These are phyloP conservation scores for Onychostoma macrolepis DNA, from an alignment of 2,113 vertebrate species.

Conservation along the genomic window DNA sequence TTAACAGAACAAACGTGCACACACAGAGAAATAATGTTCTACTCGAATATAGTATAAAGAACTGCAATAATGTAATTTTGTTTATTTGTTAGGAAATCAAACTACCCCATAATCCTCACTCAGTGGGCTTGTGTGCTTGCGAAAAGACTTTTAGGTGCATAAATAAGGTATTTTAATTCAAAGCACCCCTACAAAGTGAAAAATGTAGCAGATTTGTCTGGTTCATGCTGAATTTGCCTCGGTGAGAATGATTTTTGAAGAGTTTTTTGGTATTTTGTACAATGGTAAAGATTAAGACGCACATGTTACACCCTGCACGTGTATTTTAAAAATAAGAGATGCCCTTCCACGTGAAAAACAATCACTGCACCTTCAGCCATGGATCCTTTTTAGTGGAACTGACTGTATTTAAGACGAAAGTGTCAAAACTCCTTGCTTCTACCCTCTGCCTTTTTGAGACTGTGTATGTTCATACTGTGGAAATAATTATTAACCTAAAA, in stretches of 20 bases:
- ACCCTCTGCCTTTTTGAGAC: constrained; percentile 71
- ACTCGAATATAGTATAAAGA: constrained; percentile 68
- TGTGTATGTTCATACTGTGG: constrained; percentile 74
- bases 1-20: constrained; percentile 61
- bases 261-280: constrained; percentile 56
- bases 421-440: constrained; percentile 61
- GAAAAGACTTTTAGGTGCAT: neutral
- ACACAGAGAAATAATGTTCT: constrained; percentile 65
- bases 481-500: constrained; percentile 62
- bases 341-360: constrained; percentile 69
- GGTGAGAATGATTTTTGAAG: constrained; percentile 47
- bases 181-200: constrained; percentile 6
- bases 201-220: constrained; percentile 36
- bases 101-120: neutral
- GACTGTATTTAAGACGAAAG: constrained; percentile 41
- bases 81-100: constrained; percentile 5
- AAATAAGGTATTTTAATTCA: constrained; percentile 29
- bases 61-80: constrained; percentile 40
- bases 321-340: constrained; percentile 57
- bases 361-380: constrained; percentile 63
- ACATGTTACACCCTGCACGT: constrained; percentile 39
- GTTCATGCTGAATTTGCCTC: neutral
- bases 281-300: constrained; percentile 55
- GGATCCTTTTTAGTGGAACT: neutral
- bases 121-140: neutral